Evolutionary conservation across 2,797 vertebrate species (phyloP), one percentile per base, ranked within the genome.

Genomic region (Silurus lanzhouensis): DNA sequence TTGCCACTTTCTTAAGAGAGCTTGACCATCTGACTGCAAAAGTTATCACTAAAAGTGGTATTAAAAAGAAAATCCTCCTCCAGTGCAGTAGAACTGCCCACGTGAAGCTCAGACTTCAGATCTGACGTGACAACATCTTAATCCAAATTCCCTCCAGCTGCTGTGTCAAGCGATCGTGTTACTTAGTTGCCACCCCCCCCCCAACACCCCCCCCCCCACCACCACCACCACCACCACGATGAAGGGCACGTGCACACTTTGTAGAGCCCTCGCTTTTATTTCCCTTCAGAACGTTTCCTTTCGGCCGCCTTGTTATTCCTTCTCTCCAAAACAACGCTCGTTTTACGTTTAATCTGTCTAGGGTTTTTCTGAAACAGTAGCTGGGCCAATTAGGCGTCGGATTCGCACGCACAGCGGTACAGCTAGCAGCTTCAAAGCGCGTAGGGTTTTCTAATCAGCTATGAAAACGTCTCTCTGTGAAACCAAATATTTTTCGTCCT

Each of bases 71-170:
- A 31, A 31, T 58, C 75, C 14, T 78, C 38, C 75, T 78, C 6
- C 31, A 8, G 14, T 63, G 38, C 31, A n/a, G 48, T 3, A n/a
- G 38, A 77, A 14, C 1, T 38, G 31, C 22, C 60, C 75, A 60
- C 1, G 17, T 80, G 61, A 80, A 66, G 44, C 78, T 64, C 64
- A 38, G 80, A 22, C 66, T 38, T 67, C 57, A 31, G 38, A 84
- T 81, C 71, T 84, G 79, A 84, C 79, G 31, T 87, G 83, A 84
- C 83, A 84, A 84, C 79, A 52, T 77, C 71, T 84, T 84, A 60
- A 87, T 87, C 74, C 55, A 77, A 87, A 87, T 82, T 81, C 83
- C 20, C 68, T 70, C 83, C 83, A 87, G 86, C 86, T 87, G 86
- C 70, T 55, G 52, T 13, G 25, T 38, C 20, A 27, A 61, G 38